Conservation (phyloP, 2,113 vertebrate genomes). For the Galbula dea region DNA sequence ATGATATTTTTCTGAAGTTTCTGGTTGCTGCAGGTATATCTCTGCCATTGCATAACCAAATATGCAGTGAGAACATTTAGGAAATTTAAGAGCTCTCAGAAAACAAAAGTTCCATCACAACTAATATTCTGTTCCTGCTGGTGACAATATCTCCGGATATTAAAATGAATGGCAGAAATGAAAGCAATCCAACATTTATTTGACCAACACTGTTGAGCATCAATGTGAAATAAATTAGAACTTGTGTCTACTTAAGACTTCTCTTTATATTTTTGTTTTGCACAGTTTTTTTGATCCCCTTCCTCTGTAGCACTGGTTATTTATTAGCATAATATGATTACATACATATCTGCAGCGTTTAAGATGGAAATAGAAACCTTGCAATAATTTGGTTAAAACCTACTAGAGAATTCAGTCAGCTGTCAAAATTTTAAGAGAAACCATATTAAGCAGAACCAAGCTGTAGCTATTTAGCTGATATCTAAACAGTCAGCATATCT, state of each 20-base stretch:
- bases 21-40: not conserved
- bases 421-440: conserved; percentile 62
- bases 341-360: conserved; percentile 39
- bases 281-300: not conserved
- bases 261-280: conserved; percentile 12
- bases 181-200: conserved; percentile 49
- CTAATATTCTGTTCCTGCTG: not conserved
- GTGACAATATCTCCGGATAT: not conserved
- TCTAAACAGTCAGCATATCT: conserved; percentile 31
- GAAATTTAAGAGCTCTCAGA: not conserved
- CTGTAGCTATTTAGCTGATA: conserved; percentile 41
- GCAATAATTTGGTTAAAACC: conserved; percentile 66
- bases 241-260: not conserved
- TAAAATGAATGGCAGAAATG: conserved; percentile 39
- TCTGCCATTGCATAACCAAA: not conserved
- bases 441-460: conserved; percentile 43
- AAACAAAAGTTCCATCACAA: not conserved
- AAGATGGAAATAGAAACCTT: conserved; percentile 60
- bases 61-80: not conserved
- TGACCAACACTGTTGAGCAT: conserved; percentile 8
- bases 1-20: not conserved
- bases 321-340: conserved; percentile 64
- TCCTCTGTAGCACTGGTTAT: conserved; percentile 28
- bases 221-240: conserved; percentile 27
- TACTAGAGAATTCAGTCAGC: conserved; percentile 56